These are phyloP conservation scores for Drosophila subsilvestris DNA, from an alignment of 2,888 invertebrate species.

Conservation along the genomic window DNA sequence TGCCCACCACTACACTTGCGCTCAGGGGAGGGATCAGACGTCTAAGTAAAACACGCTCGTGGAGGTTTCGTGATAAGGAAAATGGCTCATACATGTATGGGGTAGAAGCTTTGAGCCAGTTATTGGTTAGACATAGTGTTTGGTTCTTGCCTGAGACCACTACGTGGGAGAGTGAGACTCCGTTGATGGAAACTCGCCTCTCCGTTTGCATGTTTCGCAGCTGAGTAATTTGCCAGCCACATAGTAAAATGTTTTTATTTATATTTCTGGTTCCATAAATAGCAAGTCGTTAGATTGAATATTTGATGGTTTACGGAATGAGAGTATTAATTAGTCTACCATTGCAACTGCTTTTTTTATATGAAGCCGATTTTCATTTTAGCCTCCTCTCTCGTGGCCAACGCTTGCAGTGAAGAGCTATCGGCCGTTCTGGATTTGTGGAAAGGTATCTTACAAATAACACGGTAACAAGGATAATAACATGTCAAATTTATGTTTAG, in stretches of 20 bases:
- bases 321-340: neutral
- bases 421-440: too few relatives aligned
- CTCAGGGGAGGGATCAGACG: constrained; percentile 6
- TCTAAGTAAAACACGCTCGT: constrained; percentile 6
- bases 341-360: neutral
- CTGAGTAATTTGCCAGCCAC: neutral
- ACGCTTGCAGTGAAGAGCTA: too few relatives aligned
- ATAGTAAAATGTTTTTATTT: neutral
- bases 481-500: too few relatives aligned
- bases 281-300: neutral
- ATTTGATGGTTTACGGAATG: neutral
- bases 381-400: too few relatives aligned
- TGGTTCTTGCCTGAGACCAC: neutral
- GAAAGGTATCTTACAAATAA: too few relatives aligned
- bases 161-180: too few relatives aligned
- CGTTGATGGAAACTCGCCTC: neutral
- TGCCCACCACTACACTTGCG: constrained; percentile 22
- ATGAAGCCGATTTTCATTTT: too few relatives aligned
- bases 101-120: neutral
- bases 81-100: constrained; percentile 1
- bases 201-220: neutral
- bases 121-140: neutral
- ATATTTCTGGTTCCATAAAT: neutral
- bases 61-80: constrained; percentile 12
- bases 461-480: too few relatives aligned